A percentile compares a stretch with the other conserved stretches of the same genome.
These are phyloP conservation scores for Blastobasis adustella DNA, from an alignment of 2,888 invertebrate species.

Conservation along the genomic window DNA sequence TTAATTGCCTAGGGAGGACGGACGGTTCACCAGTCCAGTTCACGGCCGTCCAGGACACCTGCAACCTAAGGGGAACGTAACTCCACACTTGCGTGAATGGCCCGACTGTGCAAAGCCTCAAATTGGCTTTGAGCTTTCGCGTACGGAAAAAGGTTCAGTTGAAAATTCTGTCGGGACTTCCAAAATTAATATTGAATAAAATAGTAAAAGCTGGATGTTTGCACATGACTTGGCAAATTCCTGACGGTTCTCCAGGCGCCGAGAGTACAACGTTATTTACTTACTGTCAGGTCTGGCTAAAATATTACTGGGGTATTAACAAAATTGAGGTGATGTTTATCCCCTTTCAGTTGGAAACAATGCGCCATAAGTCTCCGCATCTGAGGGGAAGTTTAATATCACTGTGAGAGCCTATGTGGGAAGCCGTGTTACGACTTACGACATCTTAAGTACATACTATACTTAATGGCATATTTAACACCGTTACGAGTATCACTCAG, in stretches of 20 bases:
- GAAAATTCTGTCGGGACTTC: conserved; percentile 12
- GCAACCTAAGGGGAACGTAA: too few relatives aligned
- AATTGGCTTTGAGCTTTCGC: conserved; percentile 28
- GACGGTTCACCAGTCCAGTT: too few relatives aligned
- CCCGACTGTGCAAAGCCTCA: conserved; percentile 8
- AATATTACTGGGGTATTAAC: conserved; percentile 16
- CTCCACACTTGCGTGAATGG: too few relatives aligned
- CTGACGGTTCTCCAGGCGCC: neutral
- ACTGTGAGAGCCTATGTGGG: conserved; percentile 14
- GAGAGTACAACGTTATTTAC: conserved; percentile 1
- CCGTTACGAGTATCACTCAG: conserved; percentile 1
- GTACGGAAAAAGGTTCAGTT: conserved; percentile 23
- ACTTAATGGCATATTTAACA: conserved; percentile 12
- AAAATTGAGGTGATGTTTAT: conserved; percentile 24
- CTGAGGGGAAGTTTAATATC: conserved; percentile 33
- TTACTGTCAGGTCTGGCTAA: conserved; percentile 1
- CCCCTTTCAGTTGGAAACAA: conserved; percentile 26
- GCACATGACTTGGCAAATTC: neutral
- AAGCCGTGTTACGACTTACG: conserved; percentile 18
- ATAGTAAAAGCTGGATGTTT: neutral
- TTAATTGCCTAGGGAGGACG: neutral
- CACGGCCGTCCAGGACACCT: too few relatives aligned
- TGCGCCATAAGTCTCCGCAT: conserved; percentile 28
- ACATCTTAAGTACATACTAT: conserved; percentile 22
- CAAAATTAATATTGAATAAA: neutral